phyloP scores from a whole-genome alignment of 1,140 invertebrate species.

The Leptinotarsa lineolata region DNA sequence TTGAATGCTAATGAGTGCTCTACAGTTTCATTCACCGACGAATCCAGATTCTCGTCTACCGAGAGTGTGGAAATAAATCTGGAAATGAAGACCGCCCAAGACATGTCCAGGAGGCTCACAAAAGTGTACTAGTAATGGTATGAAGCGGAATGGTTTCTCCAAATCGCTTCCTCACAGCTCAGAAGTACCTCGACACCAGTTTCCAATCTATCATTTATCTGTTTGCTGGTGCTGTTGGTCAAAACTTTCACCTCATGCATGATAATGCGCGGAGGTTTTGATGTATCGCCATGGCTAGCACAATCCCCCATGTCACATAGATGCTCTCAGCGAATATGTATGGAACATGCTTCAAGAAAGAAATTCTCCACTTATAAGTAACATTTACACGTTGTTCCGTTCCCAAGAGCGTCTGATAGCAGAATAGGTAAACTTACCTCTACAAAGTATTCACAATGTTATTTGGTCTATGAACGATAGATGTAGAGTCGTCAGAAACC shows the following conservation, averaged over 20 bases:
- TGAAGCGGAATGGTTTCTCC: not conserved
- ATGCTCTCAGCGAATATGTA: too few species aligned
- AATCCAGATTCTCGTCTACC: not conserved
- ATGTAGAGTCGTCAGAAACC: too few species aligned
- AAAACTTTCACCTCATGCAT: not conserved
- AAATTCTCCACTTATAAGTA: too few species aligned
- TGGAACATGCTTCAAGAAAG: too few species aligned
- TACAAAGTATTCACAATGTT: too few species aligned
- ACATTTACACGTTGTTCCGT: not conserved
- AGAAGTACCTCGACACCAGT: not conserved
- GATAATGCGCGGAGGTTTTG: not conserved
- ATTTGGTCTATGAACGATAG: too few species aligned
- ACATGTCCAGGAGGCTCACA: not conserved
- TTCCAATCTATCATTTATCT: not conserved
- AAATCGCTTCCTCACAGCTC: not conserved
- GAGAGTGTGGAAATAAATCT: not conserved
- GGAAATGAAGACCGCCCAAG: not conserved
- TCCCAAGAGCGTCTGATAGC: not conserved
- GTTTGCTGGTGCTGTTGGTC: not conserved
- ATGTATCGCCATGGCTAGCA: not conserved
- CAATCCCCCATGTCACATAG: not conserved
- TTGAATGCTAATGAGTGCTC: not conserved
- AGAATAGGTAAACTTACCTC: not conserved
- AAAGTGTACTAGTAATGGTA: not conserved
- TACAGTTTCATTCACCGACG: not conserved